Evolutionary conservation across 2,888 invertebrate genomes (phyloP), one percentile per base, ranked within the genome.

Genomic region (Lithophane socia): DNA sequence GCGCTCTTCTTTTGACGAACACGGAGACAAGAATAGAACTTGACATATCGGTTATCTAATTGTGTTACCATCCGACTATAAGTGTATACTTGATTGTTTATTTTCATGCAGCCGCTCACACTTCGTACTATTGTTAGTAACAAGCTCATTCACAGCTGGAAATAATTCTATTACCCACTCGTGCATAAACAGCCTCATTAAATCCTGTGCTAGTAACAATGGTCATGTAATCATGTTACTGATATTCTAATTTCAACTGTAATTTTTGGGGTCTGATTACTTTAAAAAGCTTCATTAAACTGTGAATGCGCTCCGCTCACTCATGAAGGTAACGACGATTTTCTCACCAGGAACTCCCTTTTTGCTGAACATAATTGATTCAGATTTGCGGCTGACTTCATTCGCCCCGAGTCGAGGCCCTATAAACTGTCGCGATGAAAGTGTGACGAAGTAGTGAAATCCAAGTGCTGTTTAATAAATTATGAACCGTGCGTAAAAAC

Each of bases 391-490:
- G 73, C 69, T 84, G 81, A 85, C 79, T 84, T 85, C 21, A 75
- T 85, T 79, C 69, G 80, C 73, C 77, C 80, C 81, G 76, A 83
- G 73, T 85, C 73, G 77, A 75, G 54, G 72, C 78, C 78, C 75
- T 77, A 52, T 56, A 37, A 81, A 84, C 82, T 85, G 76, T 79
- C 63, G 75, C 85, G 78, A 91, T 89, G 93, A 94, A 95, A 94
- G 94, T 95, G 94, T 93, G 91, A 93, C 92, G 85, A 92, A 92
- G 91, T 92, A 78, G 93, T 93, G 93, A 93, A 94, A 94, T 90
- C 72, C 78, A 73, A 90, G 88, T 90, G 79, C 37, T 87, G 87
- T 87, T 87, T 84, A 86, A 80, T 52, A 72, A 58, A 56, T 71
- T 83, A 87, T 88, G 77, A 88, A 73, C 78, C 76, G 89, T 89